A percentile compares a stretch with the other conserved stretches of the same genome.
phyloP scores from a whole-genome alignment of 2,113 vertebrate genomes.

The Sminthopsis crassicaudata region DNA sequence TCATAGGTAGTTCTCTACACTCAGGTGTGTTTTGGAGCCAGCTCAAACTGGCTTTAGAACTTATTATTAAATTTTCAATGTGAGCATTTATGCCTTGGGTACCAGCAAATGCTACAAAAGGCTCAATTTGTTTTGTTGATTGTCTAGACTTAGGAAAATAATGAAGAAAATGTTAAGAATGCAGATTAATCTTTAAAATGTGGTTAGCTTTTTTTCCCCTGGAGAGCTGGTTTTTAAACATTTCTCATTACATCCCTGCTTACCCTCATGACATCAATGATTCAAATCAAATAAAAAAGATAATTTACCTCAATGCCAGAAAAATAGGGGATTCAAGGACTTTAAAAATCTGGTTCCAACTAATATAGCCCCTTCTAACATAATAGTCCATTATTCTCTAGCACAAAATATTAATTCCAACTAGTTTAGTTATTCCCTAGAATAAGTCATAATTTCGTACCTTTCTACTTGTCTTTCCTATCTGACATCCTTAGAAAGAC shows the following conservation, averaged over 20 bases:
- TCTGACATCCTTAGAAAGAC: neutral
- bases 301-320: neutral
- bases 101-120: neutral
- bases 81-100: neutral
- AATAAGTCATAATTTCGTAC: neutral
- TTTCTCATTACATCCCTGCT: neutral
- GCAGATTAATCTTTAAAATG: neutral
- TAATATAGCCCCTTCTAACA: neutral
- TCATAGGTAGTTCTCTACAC: neutral
- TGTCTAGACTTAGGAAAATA: neutral
- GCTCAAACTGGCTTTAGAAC: neutral
- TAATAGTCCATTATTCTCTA: neutral
- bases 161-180: neutral
- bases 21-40: neutral
- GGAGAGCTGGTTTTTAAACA: neutral
- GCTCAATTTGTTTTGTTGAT: neutral
- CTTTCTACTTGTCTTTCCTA: neutral
- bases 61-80: neutral
- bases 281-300: neutral
- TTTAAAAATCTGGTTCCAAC: neutral
- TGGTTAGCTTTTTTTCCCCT: neutral
- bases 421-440: neutral
- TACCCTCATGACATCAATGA: neutral
- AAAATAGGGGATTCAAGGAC: neutral
- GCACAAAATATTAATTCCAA: neutral